phyloP scores from a whole-genome alignment of 1,140 invertebrate genomes.

The Thaumetopoea pityocampa region DNA sequence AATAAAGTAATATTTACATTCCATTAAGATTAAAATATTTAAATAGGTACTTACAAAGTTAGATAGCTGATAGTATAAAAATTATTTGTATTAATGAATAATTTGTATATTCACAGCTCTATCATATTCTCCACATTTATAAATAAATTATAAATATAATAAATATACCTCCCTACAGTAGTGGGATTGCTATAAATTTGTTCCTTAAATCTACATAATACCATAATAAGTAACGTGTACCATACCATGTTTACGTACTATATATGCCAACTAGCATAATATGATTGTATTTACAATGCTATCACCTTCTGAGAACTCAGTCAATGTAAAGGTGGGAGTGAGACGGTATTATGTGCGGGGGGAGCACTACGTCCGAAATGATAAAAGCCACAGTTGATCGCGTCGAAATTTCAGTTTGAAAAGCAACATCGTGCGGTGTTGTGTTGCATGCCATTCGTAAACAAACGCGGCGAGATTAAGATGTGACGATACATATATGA shows the following conservation, averaged over 20 bases:
- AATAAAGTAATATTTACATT: neutral
- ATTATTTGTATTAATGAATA: too few species aligned
- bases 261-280: conserved; percentile 25
- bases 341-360: conserved; percentile 43
- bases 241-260: conserved; percentile 31
- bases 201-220: conserved; percentile 6
- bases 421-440: conserved; percentile 37
- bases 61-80: too few species aligned
- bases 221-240: conserved; percentile 37
- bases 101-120: too few species aligned
- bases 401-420: conserved; percentile 63
- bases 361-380: conserved; percentile 52
- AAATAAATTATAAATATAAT: too few species aligned
- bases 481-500: conserved; percentile 61
- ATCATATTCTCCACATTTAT: too few species aligned
- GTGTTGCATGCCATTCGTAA: conserved; percentile 26
- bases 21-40: too few species aligned
- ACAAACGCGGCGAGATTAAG: conserved; percentile 50
- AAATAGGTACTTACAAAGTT: too few species aligned
- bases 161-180: neutral
- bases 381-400: conserved; percentile 71
- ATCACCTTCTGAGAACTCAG: conserved; percentile 36
- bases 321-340: conserved; percentile 33
- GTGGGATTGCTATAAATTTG: conserved; percentile 3
- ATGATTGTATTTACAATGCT: too few species aligned